Evolutionary conservation across 1,140 invertebrate species (phyloP).

Genomic region (Saccostrea echinata): DNA sequence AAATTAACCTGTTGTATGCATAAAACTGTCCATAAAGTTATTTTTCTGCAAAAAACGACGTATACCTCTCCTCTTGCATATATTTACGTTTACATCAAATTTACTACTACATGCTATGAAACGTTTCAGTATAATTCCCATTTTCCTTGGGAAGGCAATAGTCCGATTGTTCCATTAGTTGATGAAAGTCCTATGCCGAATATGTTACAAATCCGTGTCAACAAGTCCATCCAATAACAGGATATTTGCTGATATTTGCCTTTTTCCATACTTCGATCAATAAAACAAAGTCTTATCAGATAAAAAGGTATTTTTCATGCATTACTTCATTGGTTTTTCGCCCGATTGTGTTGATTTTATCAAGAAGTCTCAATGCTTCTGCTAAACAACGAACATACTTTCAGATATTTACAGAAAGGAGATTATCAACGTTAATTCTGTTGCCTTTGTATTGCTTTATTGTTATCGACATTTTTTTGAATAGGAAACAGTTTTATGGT

Average conservation of each 20-base stretch:
- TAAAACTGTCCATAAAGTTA: too few relatives aligned
- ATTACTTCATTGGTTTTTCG: not conserved
- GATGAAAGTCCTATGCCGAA: not conserved
- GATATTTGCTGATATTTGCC: not conserved
- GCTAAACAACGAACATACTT: slow-evolving; percentile 8
- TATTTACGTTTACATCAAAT: not conserved
- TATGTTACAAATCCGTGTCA: not conserved
- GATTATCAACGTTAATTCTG: not conserved
- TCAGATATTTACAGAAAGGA: not conserved
- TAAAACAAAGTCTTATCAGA: slow-evolving; percentile 6
- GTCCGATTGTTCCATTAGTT: not conserved
- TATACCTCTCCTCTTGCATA: not conserved
- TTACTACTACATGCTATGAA: not conserved
- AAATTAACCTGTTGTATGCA: too few relatives aligned
- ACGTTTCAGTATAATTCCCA: not conserved
- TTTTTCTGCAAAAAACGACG: too few relatives aligned
- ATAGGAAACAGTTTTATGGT: slow-evolving; percentile 8
- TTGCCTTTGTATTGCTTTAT: not conserved
- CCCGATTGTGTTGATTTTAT: slow-evolving; percentile 12
- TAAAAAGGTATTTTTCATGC: not conserved
- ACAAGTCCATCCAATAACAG: not conserved
- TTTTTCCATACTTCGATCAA: not conserved
- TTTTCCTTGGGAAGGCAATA: not conserved
- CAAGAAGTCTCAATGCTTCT: not conserved
- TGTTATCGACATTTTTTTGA: not conserved